Conservation (phyloP, 2,888 invertebrate genomes). For the Acrocera orbiculus region DNA sequence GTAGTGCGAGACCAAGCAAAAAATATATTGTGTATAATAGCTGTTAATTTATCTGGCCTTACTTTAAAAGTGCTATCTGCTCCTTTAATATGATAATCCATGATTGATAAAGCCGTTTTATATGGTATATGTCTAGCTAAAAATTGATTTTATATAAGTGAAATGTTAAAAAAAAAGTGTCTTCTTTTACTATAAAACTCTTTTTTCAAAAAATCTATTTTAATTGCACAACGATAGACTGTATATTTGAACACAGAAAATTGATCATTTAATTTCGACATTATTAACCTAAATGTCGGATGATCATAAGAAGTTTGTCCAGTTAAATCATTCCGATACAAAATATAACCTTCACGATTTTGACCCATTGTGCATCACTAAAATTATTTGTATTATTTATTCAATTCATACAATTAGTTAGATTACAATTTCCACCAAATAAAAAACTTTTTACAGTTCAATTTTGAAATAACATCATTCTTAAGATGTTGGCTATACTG, state of each 20-base stretch:
- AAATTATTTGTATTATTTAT: too few species aligned
- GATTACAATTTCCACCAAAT: too few species aligned
- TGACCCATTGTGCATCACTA: slow-evolving; percentile 1
- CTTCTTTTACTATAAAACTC: slow-evolving; percentile 24
- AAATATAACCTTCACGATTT: slow-evolving; percentile 1
- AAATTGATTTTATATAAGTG: slow-evolving; percentile 3
- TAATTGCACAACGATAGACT: slow-evolving; percentile 27
- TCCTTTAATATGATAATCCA: slow-evolving; percentile 22
- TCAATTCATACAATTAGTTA: too few species aligned
- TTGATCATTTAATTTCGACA: slow-evolving; percentile 21
- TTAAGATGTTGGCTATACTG: neutral
- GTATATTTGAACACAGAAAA: slow-evolving; percentile 24
- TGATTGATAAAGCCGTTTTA: slow-evolving; percentile 23
- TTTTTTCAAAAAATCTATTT: slow-evolving; percentile 24
- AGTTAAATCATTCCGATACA: neutral
- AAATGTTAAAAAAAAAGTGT: neutral
- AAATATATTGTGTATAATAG: slow-evolving; percentile 27
- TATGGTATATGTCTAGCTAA: slow-evolving; percentile 26
- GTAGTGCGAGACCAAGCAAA: slow-evolving; percentile 19
- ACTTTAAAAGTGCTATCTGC: slow-evolving; percentile 22
- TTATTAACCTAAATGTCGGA: slow-evolving; percentile 16
- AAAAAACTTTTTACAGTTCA: too few species aligned
- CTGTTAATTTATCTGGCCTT: slow-evolving; percentile 24
- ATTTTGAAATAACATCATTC: too few species aligned
- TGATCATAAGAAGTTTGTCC: neutral